Conservation (phyloP, 2,888 invertebrate species). For the Folsomia manolachei region DNA sequence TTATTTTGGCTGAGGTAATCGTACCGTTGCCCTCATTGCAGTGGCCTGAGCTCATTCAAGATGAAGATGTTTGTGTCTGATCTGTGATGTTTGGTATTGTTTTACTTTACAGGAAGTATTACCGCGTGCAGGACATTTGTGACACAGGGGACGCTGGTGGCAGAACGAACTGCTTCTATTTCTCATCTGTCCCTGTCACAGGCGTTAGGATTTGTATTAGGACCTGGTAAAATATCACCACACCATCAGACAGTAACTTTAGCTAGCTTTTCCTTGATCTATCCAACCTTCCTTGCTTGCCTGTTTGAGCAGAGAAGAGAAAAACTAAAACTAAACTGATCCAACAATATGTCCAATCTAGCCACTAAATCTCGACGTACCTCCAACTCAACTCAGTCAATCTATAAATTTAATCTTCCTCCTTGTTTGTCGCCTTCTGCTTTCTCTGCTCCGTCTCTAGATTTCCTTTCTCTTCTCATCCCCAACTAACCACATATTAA, state of each 20-base stretch:
- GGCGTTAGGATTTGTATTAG: constrained; percentile 81
- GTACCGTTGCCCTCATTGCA: not conserved
- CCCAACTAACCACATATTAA: no score
- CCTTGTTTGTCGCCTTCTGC: not conserved
- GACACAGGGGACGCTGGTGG: constrained; percentile 75
- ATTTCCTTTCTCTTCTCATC: no score
- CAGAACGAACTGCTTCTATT: constrained; percentile 77
- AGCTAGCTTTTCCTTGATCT: no score
- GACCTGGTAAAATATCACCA: constrained; percentile 60
- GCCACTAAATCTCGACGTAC: constrained; percentile 12
- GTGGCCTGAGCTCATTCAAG: not conserved
- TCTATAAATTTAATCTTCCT: constrained; percentile 19
- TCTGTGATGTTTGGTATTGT: not conserved
- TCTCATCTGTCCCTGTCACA: constrained; percentile 80
- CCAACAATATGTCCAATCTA: constrained; percentile 21
- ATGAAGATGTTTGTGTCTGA: not conserved
- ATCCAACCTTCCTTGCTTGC: no score
- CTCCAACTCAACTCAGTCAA: constrained; percentile 1
- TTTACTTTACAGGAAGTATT: constrained; percentile 66
- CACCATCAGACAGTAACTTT: no score
- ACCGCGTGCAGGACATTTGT: constrained; percentile 80
- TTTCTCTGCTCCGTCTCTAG: not conserved
- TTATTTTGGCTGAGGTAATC: not conserved
- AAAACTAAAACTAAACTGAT: no score
- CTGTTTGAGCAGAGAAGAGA: no score